Conservation (phyloP, 2,113 vertebrate genomes). For the Poeciliopsis turrubarensis region DNA sequence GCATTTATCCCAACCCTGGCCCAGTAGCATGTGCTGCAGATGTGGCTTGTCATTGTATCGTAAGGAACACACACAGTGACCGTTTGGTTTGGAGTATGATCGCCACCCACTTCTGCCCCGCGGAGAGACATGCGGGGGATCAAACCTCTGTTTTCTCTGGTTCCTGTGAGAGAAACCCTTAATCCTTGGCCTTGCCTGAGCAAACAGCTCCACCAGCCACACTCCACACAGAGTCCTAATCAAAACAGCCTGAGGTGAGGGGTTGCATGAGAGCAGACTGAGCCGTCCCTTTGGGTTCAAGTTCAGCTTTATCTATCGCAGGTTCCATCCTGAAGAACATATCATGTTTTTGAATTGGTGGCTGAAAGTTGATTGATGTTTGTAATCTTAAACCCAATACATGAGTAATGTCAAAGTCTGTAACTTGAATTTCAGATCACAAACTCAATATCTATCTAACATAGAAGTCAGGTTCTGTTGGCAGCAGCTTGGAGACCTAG, state of each 20-base stretch:
- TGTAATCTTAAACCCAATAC: neutral
- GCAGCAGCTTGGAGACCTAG: neutral
- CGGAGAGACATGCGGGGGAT: conserved; percentile 49
- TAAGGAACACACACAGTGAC: conserved; percentile 12
- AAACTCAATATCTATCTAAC: neutral
- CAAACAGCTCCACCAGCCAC: conserved; percentile 71
- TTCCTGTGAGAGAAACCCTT: conserved; percentile 65
- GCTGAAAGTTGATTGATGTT: neutral
- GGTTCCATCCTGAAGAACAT: neutral
- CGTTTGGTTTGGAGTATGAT: conserved; percentile 11
- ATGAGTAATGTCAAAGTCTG: neutral
- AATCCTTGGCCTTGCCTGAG: conserved; percentile 73
- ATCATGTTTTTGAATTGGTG: neutral
- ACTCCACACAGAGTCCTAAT: conserved; percentile 50
- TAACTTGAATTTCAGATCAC: neutral
- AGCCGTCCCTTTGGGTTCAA: conserved; percentile 42
- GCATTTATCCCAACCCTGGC: neutral
- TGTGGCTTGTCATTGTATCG: conserved; percentile 4
- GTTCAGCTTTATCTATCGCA: conserved; percentile 30
- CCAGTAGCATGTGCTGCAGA: conserved; percentile 14
- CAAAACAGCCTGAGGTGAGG: conserved; percentile 45
- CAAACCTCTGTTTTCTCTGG: conserved; percentile 70
- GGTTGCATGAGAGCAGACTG: conserved; percentile 10
- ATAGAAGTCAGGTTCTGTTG: neutral
- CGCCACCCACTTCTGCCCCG: conserved; percentile 42